Conservation (phyloP, 2,888 invertebrate species). For the Brassicogethes aeneus region DNA sequence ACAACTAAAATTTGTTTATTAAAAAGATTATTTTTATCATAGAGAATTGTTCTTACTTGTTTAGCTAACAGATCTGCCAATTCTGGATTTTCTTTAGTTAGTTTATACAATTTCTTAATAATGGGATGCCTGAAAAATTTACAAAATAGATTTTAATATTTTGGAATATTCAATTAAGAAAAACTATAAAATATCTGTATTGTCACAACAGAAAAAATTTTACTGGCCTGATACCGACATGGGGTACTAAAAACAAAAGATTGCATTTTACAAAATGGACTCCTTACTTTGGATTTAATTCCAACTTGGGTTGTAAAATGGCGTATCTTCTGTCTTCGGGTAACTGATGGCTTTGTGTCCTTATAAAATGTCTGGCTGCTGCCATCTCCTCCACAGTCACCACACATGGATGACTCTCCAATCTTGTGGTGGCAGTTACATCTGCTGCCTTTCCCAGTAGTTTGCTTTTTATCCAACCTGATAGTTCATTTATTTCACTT, state of each 20-base stretch:
- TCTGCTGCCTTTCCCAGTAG: constrained; percentile 72
- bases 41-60: constrained; percentile 50
- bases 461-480: constrained; percentile 68
- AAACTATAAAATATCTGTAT: too few species aligned
- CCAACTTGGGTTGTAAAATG: constrained; percentile 82
- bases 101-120: constrained; percentile 74
- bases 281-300: constrained; percentile 83
- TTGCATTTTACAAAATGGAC: neutral
- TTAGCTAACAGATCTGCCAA: constrained; percentile 76
- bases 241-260: too few species aligned
- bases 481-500: constrained; percentile 67
- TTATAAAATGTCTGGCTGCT: constrained; percentile 87
- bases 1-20: constrained; percentile 72
- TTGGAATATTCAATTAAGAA: too few species aligned
- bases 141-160: too few species aligned
- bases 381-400: constrained; percentile 96
- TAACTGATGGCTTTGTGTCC: constrained; percentile 74
- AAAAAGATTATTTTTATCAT: too few species aligned
- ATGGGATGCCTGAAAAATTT: constrained; percentile 64
- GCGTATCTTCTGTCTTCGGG: constrained; percentile 80
- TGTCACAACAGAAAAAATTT: too few species aligned
- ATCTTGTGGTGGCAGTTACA: constrained; percentile 73
- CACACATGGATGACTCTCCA: constrained; percentile 89
- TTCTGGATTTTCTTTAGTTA: constrained; percentile 66
- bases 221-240: too few species aligned